Percentiles rank a stretch among this genome's conserved stretches.
Evolutionary conservation across 2,888 invertebrate species (phyloP).

Genomic region (Drosophila siamana): DNA sequence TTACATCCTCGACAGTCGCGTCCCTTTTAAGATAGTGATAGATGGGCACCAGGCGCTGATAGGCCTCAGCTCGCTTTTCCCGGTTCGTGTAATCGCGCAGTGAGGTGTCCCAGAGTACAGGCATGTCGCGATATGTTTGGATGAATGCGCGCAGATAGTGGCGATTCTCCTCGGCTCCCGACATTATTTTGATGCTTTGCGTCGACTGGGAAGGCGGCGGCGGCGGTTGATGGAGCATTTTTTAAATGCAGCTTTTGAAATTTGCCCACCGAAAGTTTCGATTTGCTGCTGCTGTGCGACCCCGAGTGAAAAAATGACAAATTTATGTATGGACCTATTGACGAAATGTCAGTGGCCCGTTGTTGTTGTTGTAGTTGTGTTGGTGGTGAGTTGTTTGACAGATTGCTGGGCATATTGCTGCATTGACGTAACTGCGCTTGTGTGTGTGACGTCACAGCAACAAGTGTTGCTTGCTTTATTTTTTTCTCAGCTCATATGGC

Average conservation of each 20-base stretch:
- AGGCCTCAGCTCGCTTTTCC: conserved; percentile 82
- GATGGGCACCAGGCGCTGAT: conserved; percentile 79
- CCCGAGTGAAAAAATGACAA: conserved; percentile 50
- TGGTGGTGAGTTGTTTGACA: conserved; percentile 75
- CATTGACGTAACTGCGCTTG: conserved; percentile 75
- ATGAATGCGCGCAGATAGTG: conserved; percentile 82
- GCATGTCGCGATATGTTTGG: conserved; percentile 81
- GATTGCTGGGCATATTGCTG: conserved; percentile 82
- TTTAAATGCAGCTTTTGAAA: conserved; percentile 46
- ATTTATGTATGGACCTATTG: conserved; percentile 75
- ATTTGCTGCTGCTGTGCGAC: conserved; percentile 3
- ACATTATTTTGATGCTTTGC: conserved; percentile 71
- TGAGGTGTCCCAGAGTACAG: conserved; percentile 83
- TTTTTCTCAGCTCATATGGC: conserved; percentile 13
- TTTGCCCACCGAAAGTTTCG: conserved; percentile 2
- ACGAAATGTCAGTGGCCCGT: conserved; percentile 75
- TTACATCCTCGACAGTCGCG: conserved; percentile 84
- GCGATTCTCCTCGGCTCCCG: conserved; percentile 82
- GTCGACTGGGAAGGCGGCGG: conserved; percentile 45
- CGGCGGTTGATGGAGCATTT: conserved; percentile 73
- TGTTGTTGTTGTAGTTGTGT: conserved; percentile 58
- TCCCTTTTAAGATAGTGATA: conserved; percentile 82
- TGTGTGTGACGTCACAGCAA: conserved; percentile 71
- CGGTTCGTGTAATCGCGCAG: conserved; percentile 83
- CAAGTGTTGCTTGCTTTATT: conserved; percentile 58